Percentiles rank a stretch among this genome's conserved stretches.
These are phyloP conservation scores for Lydus trimaculatus DNA, from an alignment of 2,888 invertebrate genomes.

Conservation along the genomic window DNA sequence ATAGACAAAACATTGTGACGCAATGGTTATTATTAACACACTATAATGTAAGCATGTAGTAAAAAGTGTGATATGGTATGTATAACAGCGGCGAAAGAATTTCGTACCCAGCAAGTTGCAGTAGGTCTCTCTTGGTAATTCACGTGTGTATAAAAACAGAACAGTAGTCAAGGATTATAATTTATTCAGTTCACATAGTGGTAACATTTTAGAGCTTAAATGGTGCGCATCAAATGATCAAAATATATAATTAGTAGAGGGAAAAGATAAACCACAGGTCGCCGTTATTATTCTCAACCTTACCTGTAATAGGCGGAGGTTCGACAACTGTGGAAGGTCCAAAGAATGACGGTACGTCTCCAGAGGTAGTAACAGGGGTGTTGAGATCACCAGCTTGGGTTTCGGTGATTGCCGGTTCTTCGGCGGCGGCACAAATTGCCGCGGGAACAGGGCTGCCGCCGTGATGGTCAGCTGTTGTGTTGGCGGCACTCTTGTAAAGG, in stretches of 20 bases:
- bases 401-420: slow-evolving; percentile 61
- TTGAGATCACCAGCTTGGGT: slow-evolving; percentile 85
- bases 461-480: slow-evolving; percentile 55
- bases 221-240: background rate
- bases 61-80: slow-evolving; percentile 10
- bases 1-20: slow-evolving; percentile 54
- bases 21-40: slow-evolving; percentile 49
- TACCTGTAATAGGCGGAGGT: slow-evolving; percentile 94
- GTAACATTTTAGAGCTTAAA: background rate
- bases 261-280: background rate
- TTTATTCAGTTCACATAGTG: background rate
- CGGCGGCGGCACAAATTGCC: slow-evolving; percentile 60
- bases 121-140: slow-evolving; percentile 35
- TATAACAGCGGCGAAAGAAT: slow-evolving; percentile 18
- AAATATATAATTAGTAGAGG: background rate
- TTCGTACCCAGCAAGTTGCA: slow-evolving; percentile 16
- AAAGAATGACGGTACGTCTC: slow-evolving; percentile 92
- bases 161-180: background rate
- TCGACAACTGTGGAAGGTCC: slow-evolving; percentile 85
- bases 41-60: background rate
- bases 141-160: slow-evolving; percentile 37
- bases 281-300: slow-evolving; percentile 52
- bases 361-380: slow-evolving; percentile 93
- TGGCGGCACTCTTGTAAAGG: slow-evolving; percentile 66
- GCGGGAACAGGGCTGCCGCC: slow-evolving; percentile 65